phyloP scores from a whole-genome alignment of 2,888 invertebrate species.

The Parnassius smintheus region DNA sequence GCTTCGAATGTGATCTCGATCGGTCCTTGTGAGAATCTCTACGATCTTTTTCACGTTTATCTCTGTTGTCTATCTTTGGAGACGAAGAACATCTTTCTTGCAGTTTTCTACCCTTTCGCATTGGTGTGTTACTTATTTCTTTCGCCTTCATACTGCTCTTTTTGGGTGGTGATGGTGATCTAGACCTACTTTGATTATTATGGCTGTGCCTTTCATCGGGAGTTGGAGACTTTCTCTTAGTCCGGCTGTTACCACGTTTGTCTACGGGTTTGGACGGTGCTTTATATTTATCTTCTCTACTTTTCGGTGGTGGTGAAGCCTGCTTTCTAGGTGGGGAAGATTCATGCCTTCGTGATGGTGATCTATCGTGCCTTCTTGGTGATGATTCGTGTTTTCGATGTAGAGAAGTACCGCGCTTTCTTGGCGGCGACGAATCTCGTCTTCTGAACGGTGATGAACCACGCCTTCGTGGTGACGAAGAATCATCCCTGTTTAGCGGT shows the following conservation, averaged over 20 bases:
- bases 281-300: slow-evolving; percentile 50
- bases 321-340: slow-evolving; percentile 3
- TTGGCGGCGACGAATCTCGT: not conserved
- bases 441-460: slow-evolving; percentile 6
- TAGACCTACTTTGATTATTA: slow-evolving; percentile 47
- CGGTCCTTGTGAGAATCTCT: slow-evolving; percentile 45
- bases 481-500: not conserved
- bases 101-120: slow-evolving; percentile 46
- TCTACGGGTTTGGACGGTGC: slow-evolving; percentile 44
- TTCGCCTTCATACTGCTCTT: slow-evolving; percentile 51
- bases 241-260: slow-evolving; percentile 41
- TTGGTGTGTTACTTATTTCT: slow-evolving; percentile 47
- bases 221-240: slow-evolving; percentile 46
- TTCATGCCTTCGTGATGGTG: slow-evolving; percentile 2
- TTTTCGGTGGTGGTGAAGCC: slow-evolving; percentile 29
- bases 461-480: slow-evolving; percentile 4
- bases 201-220: slow-evolving; percentile 39
- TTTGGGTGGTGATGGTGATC: slow-evolving; percentile 47
- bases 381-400: slow-evolving; percentile 4
- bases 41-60: slow-evolving; percentile 35
- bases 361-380: slow-evolving; percentile 3
- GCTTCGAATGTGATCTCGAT: slow-evolving; percentile 50
- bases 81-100: slow-evolving; percentile 45
- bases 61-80: slow-evolving; percentile 34
- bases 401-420: slow-evolving; percentile 1